Base-by-base conservation (phyloP, 2,888 invertebrate species). In the Hedychridium roseum region DNA sequence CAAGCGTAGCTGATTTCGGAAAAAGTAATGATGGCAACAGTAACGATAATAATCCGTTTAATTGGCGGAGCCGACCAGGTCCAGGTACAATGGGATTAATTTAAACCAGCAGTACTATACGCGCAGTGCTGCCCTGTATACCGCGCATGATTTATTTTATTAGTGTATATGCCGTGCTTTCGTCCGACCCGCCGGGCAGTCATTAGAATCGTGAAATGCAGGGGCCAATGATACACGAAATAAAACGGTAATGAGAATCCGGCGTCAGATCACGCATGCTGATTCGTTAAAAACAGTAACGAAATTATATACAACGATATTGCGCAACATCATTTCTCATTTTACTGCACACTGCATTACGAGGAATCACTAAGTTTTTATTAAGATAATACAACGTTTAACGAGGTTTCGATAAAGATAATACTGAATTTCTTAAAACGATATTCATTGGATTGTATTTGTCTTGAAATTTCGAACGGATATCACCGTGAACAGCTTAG, bases 21-120 rank as follows among this genome's bases (percentile, higher is more conserved):
- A 58, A 64, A 64, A 64, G 60, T 5, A 35, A 17, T 64, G 64
- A 64, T 64, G 64, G 60, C 64, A 57, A 50, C 45, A 58, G 57
- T 58, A 53, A 64, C 64, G 64, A 64, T 64, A 64, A 64, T 64
- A 64, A 64, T 64, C 64, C 64, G 58, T 64, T 64, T 64, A 64
- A 64, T 64, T 64, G 64, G 64, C 58, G 60, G 60, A 49, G n/a
- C 58, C 64, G 56, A 64, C 64, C 64, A 64, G 64, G 64, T 64
- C 64, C 64, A 54, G 60, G 64, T 56, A 64, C 64, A 64, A 64
- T 64, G 64, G 64, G 64, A 64, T 64, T 64, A 64, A 64, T 64
- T 64, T 64, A 57, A 58, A 64, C 58, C 64, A 53, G 63, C 63
- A 64, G 63, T 54, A 48, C 56, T 60, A 64, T 57, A 60, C 57